A percentile compares a stretch with the other conserved stretches of the same genome.
These are phyloP conservation scores for Clitarchus hookeri DNA, from an alignment of 2,888 invertebrate species.

Conservation along the genomic window DNA sequence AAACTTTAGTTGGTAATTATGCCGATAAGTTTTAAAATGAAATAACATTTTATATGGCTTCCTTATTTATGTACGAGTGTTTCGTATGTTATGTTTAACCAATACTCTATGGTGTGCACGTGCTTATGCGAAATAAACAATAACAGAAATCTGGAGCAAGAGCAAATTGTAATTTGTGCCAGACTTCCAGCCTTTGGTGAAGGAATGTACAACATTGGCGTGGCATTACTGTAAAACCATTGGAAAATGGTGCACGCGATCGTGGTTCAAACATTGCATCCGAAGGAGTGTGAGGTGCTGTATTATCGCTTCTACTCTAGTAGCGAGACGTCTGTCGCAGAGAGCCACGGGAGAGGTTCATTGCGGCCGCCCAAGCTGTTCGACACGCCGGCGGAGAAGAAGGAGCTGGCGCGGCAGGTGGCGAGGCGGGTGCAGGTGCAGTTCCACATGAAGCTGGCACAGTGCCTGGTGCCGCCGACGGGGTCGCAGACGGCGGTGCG, in stretches of 20 bases:
- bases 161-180: too few species aligned
- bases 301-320: constrained; percentile 31
- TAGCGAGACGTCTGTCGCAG: background rate
- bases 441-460: constrained; percentile 35
- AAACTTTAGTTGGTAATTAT: too few species aligned
- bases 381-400: constrained; percentile 38
- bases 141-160: too few species aligned
- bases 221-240: too few species aligned
- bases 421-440: constrained; percentile 38
- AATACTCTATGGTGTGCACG: too few species aligned
- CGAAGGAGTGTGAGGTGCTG: constrained; percentile 35
- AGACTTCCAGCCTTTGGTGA: too few species aligned
- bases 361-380: constrained; percentile 24
- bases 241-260: constrained; percentile 38
- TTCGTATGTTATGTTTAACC: too few species aligned
- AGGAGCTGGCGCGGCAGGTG: constrained; percentile 34
- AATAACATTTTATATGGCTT: too few species aligned
- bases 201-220: too few species aligned
- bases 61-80: too few species aligned
- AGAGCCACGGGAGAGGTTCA: background rate
- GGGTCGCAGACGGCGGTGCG: constrained; percentile 28
- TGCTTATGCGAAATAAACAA: too few species aligned
- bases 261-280: constrained; percentile 36
- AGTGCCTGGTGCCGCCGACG: constrained; percentile 32
- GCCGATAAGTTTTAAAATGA: too few species aligned